Evolutionary conservation across 2,888 invertebrate species (phyloP).

Genomic region (Plagiodera versicolora): DNA sequence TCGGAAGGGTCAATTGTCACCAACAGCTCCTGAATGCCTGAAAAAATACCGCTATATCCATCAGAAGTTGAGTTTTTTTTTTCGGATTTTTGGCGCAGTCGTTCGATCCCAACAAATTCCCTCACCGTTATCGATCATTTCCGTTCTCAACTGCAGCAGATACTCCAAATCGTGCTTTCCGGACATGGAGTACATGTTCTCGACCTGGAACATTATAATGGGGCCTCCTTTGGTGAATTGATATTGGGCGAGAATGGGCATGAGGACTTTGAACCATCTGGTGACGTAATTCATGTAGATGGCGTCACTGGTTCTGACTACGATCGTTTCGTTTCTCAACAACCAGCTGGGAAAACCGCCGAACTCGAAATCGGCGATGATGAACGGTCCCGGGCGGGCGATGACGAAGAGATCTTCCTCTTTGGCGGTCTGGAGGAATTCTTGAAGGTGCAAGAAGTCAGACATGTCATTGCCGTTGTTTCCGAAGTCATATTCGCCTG

Average conservation of each 20-base stretch:
- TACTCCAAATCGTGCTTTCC: slow-evolving; percentile 6
- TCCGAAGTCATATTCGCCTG: slow-evolving; percentile 67
- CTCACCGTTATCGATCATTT: background rate
- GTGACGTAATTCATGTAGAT: slow-evolving; percentile 52
- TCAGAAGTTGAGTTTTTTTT: background rate
- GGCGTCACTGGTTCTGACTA: slow-evolving; percentile 43
- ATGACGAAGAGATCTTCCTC: slow-evolving; percentile 72
- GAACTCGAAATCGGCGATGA: slow-evolving; percentile 88
- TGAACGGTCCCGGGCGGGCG: slow-evolving; percentile 86
- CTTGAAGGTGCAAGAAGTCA: slow-evolving; percentile 60
- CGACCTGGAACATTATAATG: slow-evolving; percentile 84
- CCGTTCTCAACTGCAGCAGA: background rate
- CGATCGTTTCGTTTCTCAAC: slow-evolving; percentile 55
- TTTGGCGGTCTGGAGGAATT: slow-evolving; percentile 70
- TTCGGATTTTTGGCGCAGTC: background rate
- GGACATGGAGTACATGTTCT: slow-evolving; percentile 47
- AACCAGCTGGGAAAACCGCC: no score
- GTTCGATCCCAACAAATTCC: no score
- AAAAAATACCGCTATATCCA: background rate
- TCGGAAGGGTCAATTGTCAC: slow-evolving; percentile 58
- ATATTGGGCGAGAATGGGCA: no score
- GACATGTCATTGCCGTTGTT: slow-evolving; percentile 61
- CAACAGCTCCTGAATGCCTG: slow-evolving; percentile 54
- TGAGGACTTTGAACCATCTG: slow-evolving; percentile 29
- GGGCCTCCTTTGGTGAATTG: slow-evolving; percentile 81